Evolutionary conservation across 2,888 invertebrate genomes (phyloP).

Genomic region (Nasonia oneida): DNA sequence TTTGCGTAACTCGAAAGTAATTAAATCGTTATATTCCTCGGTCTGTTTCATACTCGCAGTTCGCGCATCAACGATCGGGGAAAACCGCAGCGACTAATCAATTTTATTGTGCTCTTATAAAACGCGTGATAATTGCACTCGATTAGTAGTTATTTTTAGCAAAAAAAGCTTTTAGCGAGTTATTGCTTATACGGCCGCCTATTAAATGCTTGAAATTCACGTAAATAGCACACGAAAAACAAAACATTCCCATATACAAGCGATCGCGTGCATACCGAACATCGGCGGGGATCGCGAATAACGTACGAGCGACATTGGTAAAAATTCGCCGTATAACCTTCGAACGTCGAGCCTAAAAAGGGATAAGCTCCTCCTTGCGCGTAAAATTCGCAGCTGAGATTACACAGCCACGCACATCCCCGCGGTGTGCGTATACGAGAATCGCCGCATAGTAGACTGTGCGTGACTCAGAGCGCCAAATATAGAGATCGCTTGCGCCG

Average conservation of each 20-base stretch:
- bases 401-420: not conserved
- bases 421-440: not conserved
- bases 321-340: not conserved
- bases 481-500: conserved; percentile 64
- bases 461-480: conserved; percentile 69
- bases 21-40: conserved; percentile 58
- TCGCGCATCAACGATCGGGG: conserved; percentile 36
- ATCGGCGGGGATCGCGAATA: not conserved
- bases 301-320: not conserved
- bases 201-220: not conserved
- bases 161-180: conserved; percentile 1
- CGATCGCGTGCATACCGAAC: not conserved
- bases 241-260: not conserved
- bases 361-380: conserved; percentile 8
- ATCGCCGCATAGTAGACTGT: not conserved
- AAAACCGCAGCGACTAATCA: not conserved
- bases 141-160: not conserved
- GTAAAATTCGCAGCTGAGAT: conserved; percentile 16
- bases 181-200: not conserved
- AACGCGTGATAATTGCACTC: not conserved
- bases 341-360: not conserved
- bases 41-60: conserved; percentile 32
- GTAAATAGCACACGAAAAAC: not conserved
- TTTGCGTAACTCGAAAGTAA: conserved; percentile 61
- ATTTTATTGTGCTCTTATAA: not conserved